Conservation (phyloP, 2,888 invertebrate species). For the Acanthosoma haemorrhoidale region DNA sequence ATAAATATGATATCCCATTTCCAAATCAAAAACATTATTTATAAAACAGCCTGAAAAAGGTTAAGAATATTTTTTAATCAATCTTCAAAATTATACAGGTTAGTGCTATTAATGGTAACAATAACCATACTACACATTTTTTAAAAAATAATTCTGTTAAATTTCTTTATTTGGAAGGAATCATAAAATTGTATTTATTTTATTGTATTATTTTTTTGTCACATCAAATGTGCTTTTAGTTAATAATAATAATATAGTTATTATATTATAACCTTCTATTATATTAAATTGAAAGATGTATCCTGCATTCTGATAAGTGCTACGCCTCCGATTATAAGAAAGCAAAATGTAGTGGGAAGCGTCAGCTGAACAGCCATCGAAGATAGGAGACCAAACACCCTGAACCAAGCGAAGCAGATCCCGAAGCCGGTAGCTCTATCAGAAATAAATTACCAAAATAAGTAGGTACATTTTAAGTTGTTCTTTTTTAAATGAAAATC, state of each 20-base stretch:
- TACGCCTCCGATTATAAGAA: constrained; percentile 27
- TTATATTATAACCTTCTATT: too few species aligned
- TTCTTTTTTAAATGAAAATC: background rate
- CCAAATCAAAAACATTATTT: too few species aligned
- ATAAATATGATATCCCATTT: too few species aligned
- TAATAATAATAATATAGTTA: background rate
- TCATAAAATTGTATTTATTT: background rate
- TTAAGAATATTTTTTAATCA: too few species aligned
- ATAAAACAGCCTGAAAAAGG: too few species aligned
- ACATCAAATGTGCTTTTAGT: background rate
- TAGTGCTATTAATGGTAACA: too few species aligned
- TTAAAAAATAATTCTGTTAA: too few species aligned
- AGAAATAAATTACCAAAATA: background rate
- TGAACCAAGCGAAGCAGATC: constrained; percentile 32
- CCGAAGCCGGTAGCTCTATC: constrained; percentile 35
- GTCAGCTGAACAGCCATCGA: background rate
- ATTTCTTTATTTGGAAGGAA: background rate
- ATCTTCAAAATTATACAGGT: too few species aligned
- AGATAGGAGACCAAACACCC: constrained; percentile 27
- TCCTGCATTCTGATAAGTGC: constrained; percentile 33
- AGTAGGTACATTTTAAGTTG: background rate
- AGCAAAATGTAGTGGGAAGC: constrained; percentile 3
- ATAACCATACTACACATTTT: too few species aligned
- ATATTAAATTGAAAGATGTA: constrained; percentile 33
- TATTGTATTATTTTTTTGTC: too few species aligned